Percentiles rank a stretch among this genome's conserved stretches.
These are phyloP conservation scores for Gadopsis bispinosus DNA, from an alignment of 2,797 vertebrate species.

Conservation along the genomic window DNA sequence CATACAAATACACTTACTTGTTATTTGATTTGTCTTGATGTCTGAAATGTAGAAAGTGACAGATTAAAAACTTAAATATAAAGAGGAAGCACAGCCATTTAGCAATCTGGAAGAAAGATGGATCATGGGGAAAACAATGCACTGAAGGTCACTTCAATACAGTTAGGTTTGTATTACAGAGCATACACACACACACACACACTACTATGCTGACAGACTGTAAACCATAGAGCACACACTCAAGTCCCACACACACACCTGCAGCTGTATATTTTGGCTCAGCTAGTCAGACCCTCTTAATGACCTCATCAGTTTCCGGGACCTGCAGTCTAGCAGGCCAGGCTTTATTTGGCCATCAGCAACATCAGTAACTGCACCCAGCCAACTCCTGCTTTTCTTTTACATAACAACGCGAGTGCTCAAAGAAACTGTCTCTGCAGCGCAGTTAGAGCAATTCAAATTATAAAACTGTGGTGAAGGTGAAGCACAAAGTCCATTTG, in stretches of 20 bases:
- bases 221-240: slow-evolving; percentile 10
- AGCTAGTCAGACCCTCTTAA: slow-evolving; percentile 8
- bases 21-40: slow-evolving; percentile 90
- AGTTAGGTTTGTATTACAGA: slow-evolving; percentile 20
- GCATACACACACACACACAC: slow-evolving; percentile 19
- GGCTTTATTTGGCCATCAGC: slow-evolving; percentile 27
- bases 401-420: not conserved
- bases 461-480: not conserved
- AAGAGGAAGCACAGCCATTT: not conserved
- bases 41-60: slow-evolving; percentile 80
- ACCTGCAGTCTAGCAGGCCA: slow-evolving; percentile 24
- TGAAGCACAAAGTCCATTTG: not conserved
- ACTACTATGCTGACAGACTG: not conserved
- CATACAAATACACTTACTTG: slow-evolving; percentile 86
- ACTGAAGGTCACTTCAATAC: not conserved
- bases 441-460: not conserved
- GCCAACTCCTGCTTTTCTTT: slow-evolving; percentile 29
- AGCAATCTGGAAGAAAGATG: not conserved
- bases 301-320: slow-evolving; percentile 60
- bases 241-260: slow-evolving; percentile 32
- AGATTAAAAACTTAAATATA: not conserved
- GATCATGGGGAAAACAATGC: not conserved
- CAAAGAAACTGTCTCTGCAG: not conserved
- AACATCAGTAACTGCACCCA: not conserved
- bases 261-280: slow-evolving; percentile 53